These are phyloP conservation scores for Oreochromis aureus DNA, from an alignment of 2,113 vertebrate genomes.

Conservation along the genomic window DNA sequence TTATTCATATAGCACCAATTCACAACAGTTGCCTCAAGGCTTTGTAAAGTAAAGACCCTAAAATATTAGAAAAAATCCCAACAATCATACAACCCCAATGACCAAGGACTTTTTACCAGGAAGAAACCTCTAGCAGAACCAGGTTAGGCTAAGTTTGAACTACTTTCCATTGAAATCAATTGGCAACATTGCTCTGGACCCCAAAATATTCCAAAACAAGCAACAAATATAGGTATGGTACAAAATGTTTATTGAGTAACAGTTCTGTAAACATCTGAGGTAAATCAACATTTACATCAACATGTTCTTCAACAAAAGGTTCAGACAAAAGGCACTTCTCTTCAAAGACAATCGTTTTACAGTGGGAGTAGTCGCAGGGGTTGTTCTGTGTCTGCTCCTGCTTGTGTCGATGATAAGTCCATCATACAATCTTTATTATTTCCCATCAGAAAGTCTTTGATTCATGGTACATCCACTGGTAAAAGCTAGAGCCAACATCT, in stretches of 20 bases:
- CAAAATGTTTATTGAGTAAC: constrained; percentile 87
- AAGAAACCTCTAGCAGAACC: neutral
- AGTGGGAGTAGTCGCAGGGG: constrained; percentile 25
- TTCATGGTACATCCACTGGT: constrained; percentile 29
- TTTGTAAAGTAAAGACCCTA: neutral
- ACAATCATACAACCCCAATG: neutral
- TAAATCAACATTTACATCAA: constrained; percentile 85
- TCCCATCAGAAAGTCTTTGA: neutral
- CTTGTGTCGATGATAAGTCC: constrained; percentile 1
- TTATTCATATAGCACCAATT: neutral
- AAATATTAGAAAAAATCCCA: neutral
- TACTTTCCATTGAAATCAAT: neutral
- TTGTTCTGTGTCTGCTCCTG: neutral
- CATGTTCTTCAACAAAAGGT: constrained; percentile 75
- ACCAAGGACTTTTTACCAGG: neutral
- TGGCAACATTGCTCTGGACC: neutral
- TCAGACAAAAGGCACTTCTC: constrained; percentile 78
- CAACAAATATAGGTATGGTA: constrained; percentile 55
- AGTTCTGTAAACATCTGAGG: constrained; percentile 84
- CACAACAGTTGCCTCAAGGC: neutral
- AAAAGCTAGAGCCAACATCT: constrained; percentile 14
- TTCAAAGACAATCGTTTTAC: constrained; percentile 61
- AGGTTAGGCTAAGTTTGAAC: neutral
- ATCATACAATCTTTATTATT: neutral
- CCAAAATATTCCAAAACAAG: neutral